phyloP scores from a whole-genome alignment of 2,113 vertebrate species.

The Calyptomena viridis region DNA sequence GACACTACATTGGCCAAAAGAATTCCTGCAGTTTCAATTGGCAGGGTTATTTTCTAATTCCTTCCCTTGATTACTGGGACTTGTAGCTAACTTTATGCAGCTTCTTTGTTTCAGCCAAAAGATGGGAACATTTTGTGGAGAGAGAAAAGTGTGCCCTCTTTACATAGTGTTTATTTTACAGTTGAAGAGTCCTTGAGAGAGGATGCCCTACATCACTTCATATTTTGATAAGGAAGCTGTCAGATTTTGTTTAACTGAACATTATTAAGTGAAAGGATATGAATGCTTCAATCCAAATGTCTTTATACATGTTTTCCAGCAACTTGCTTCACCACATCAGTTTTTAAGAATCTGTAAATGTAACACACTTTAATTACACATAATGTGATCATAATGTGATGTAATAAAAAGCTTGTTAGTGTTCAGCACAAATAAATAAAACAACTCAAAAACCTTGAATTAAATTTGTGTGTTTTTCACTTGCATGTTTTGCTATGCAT shows the following conservation, averaged over 20 bases:
- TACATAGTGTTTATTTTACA: conserved; percentile 9
- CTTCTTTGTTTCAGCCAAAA: conserved; percentile 17
- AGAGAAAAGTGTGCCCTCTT: neutral
- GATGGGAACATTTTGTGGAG: neutral
- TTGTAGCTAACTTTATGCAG: conserved; percentile 14
- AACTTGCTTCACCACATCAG: neutral
- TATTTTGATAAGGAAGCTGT: conserved; percentile 3
- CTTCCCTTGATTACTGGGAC: conserved; percentile 6
- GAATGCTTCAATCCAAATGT: neutral
- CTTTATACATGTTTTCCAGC: conserved; percentile 10
- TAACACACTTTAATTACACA: neutral
- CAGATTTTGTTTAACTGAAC: conserved; percentile 2
- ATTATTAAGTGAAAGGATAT: conserved; percentile 1
- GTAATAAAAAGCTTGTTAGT: conserved; percentile 29
- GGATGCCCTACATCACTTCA: neutral
- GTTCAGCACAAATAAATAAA: conserved; percentile 11
- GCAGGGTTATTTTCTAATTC: conserved; percentile 24
- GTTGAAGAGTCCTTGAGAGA: neutral
- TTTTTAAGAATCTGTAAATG: conserved; percentile 14
- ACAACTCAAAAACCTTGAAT: neutral
- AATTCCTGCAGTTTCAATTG: conserved; percentile 37
- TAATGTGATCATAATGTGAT: neutral
- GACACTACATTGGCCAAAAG: conserved; percentile 9
- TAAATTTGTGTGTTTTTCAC: neutral
- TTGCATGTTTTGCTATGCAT: neutral